Percentiles rank a stretch among this genome's conserved stretches.
phyloP scores from a whole-genome alignment of 2,113 vertebrate species.

The Lophochroa leadbeateri region DNA sequence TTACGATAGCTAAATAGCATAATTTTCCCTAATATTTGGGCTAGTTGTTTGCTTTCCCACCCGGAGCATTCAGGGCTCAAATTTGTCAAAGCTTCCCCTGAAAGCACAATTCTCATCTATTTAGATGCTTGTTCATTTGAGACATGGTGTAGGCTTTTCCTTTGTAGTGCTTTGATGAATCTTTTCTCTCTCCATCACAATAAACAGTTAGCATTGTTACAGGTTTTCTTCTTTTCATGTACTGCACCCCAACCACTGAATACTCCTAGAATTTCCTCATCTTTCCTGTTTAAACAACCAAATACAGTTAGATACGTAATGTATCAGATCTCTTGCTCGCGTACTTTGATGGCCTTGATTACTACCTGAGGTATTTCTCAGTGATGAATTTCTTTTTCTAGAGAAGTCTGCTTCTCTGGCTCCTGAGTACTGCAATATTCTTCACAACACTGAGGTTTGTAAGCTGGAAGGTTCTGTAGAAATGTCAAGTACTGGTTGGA shows the following conservation, averaged over 20 bases:
- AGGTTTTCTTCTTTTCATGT: not conserved
- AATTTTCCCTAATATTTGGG: not conserved
- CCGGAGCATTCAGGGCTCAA: not conserved
- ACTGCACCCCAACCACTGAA: not conserved
- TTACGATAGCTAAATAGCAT: not conserved
- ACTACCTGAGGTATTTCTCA: not conserved
- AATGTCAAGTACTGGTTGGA: not conserved
- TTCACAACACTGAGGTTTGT: not conserved
- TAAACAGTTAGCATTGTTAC: not conserved
- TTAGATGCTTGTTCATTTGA: not conserved
- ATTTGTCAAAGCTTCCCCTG: not conserved
- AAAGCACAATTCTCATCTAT: not conserved
- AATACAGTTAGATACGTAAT: not conserved
- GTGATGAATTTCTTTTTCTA: not conserved
- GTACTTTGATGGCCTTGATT: not conserved
- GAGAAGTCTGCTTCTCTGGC: not conserved
- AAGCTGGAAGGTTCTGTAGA: not conserved
- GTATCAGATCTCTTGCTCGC: not conserved
- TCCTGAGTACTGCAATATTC: not conserved
- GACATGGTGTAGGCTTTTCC: not conserved
- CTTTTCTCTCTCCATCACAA: not conserved
- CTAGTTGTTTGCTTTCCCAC: not conserved
- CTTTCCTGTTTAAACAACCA: not conserved
- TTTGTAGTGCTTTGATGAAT: not conserved
- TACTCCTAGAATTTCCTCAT: not conserved